Evolutionary conservation across 2,113 vertebrate genomes (phyloP).

Genomic region (Oriolus oriolus): DNA sequence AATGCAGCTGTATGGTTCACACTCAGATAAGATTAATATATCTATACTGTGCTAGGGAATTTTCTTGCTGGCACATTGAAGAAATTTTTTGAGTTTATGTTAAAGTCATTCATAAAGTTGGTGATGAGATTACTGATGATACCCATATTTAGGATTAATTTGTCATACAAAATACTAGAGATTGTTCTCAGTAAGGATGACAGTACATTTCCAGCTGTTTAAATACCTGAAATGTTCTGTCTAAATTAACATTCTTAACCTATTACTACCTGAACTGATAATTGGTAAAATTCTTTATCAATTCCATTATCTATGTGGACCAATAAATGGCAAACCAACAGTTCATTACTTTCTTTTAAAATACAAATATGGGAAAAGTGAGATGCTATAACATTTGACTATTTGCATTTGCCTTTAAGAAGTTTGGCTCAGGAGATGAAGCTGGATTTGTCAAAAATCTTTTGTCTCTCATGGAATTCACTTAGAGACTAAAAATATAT

Average conservation of each 20-base stretch:
- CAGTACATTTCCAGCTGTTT: neutral
- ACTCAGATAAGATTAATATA: neutral
- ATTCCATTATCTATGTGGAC: neutral
- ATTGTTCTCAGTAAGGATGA: neutral
- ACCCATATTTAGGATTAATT: neutral
- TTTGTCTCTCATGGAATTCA: neutral
- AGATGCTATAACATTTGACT: neutral
- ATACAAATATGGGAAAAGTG: neutral
- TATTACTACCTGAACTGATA: slow-evolving; percentile 11
- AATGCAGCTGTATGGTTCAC: neutral
- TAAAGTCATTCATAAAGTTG: slow-evolving; percentile 2
- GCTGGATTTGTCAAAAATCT: neutral
- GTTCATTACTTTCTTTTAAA: neutral
- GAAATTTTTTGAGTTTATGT: neutral
- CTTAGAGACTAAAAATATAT: neutral
- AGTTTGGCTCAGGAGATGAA: neutral
- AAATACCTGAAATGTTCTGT: neutral
- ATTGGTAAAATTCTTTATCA: slow-evolving; percentile 32
- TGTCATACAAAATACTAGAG: neutral
- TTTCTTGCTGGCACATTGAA: neutral
- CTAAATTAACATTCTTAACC: slow-evolving; percentile 42
- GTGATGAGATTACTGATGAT: neutral
- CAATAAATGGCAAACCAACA: neutral
- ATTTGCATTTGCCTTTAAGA: neutral
- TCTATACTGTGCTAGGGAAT: neutral